phyloP scores from a whole-genome alignment of 2,888 invertebrate genomes.

The Diadromus collaris region DNA sequence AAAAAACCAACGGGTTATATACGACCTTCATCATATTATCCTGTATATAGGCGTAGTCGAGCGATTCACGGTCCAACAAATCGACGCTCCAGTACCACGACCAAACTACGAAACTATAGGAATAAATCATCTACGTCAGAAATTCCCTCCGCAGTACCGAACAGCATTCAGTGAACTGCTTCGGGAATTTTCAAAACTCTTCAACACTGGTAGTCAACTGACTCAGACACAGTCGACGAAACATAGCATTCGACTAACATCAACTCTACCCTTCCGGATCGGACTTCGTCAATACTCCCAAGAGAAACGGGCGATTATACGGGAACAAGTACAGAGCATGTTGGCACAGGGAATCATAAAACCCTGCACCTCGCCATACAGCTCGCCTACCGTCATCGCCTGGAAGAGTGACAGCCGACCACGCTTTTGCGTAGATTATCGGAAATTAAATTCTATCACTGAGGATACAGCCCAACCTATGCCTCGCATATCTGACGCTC shows the following conservation, averaged over 20 bases:
- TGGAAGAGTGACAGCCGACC: conserved; percentile 20
- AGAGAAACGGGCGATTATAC: not conserved
- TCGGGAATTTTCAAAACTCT: no score
- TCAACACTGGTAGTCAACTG: not conserved
- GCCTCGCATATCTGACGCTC: conserved; percentile 48
- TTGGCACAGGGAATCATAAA: not conserved
- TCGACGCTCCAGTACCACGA: not conserved
- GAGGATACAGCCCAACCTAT: conserved; percentile 7
- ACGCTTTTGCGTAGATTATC: not conserved
- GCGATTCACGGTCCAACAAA: not conserved
- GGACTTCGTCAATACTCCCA: not conserved
- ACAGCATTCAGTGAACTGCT: no score
- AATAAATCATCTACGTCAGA: not conserved
- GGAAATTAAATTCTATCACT: not conserved
- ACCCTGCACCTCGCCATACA: not conserved
- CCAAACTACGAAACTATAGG: not conserved
- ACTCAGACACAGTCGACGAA: not conserved
- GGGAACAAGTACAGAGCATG: not conserved
- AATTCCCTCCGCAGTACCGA: not conserved
- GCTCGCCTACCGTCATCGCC: not conserved
- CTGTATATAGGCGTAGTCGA: not conserved
- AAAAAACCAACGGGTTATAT: not conserved
- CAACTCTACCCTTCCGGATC: not conserved
- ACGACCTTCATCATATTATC: not conserved
- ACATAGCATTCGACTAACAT: not conserved